Evolutionary conservation across 2,888 invertebrate species (phyloP), one percentile per base, ranked within the genome.

Genomic region (Dastarcus helophoroides): DNA sequence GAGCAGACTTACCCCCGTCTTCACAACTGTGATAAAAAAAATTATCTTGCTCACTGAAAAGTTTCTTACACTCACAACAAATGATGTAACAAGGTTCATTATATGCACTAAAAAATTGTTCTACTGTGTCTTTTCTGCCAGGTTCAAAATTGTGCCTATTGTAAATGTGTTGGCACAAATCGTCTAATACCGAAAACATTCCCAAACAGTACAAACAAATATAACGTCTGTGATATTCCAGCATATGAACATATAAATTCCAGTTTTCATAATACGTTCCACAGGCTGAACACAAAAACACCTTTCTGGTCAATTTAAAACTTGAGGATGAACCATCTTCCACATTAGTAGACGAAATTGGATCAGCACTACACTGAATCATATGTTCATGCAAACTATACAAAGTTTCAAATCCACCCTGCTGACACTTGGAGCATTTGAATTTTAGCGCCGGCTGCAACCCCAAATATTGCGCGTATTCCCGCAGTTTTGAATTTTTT

Each of bases 211-310:
- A 83, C 29, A 88, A 63, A 55, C 88, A 89, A 45, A 85, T 79
- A 52, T 79, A 81, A 31, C 83, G 71, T 46, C 77, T 76, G 56
- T 89, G 88, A 34, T 78, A 73, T 51, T 85, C 83, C 31, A 80
- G 69, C 76, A 86, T 85, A 48, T 88, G 88, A 25, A 83, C 60
- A 54, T 85, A 86, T 36, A 86, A 67, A 61, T 84, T 82, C 82
- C 84, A 85, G 49, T 82, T 81, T 59, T 85, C 83, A 62, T 83
- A 85, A 51, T 84, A 84, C 7, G 79, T 82, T 24, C 78, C 79
- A 56, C 86, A 86, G 1, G 81, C 79, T 8, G 82, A 79, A 56
- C 86, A 86, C 29, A 84, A 62, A 56, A 80, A 86, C 36, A 83
- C 81, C 56, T 82, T 81, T 23, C 79, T 65, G n/a, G 79, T 77